These are phyloP conservation scores for Coracias cyanogaster DNA, from an alignment of 2,797 vertebrate genomes.

Conservation along the genomic window DNA sequence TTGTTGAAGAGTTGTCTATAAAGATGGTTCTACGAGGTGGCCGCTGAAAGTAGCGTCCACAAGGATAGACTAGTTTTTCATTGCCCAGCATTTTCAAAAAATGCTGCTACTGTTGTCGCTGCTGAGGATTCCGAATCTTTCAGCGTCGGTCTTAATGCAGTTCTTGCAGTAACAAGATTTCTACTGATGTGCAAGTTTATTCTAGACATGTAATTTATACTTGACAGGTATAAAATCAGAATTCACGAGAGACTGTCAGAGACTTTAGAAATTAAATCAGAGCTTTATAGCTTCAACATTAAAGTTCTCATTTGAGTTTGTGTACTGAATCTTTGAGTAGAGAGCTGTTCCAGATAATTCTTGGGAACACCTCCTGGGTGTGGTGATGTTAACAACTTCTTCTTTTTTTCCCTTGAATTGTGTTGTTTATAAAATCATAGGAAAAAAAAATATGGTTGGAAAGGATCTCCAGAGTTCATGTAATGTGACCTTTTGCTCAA, in stretches of 20 bases:
- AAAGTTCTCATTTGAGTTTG: neutral
- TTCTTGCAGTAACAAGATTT: neutral
- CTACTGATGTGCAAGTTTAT: neutral
- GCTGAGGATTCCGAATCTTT: neutral
- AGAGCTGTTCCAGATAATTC: neutral
- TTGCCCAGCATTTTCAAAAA: neutral
- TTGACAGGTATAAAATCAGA: neutral
- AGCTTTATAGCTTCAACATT: neutral
- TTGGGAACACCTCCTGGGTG: neutral
- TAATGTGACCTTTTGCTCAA: neutral
- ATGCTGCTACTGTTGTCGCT: neutral
- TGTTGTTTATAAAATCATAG: neutral
- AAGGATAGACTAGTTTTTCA: neutral
- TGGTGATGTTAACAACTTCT: neutral
- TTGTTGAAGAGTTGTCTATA: neutral
- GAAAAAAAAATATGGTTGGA: neutral
- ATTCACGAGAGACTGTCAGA: neutral
- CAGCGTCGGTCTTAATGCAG: neutral
- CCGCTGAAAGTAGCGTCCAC: neutral
- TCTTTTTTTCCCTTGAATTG: neutral
- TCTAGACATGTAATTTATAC: neutral
- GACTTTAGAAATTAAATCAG: neutral
- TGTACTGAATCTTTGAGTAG: neutral
- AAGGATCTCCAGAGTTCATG: neutral
- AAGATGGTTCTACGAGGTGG: neutral